Conservation (phyloP, 2,797 vertebrate species). For the Mus spretus region DNA sequence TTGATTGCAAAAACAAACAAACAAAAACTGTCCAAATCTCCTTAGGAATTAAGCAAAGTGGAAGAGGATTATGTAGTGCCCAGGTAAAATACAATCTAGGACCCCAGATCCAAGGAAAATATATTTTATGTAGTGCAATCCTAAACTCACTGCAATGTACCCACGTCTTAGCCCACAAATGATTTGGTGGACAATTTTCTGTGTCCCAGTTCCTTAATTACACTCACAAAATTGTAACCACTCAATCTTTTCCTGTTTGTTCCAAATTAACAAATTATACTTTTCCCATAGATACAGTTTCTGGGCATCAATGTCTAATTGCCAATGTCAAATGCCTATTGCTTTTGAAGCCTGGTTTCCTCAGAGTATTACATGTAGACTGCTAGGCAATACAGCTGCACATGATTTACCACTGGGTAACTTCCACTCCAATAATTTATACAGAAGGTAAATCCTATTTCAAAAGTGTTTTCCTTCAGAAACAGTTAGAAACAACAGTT, state of each 20-base stretch:
- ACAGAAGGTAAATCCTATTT: conserved; percentile 36
- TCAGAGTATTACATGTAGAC: background rate
- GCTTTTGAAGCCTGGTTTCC: conserved; percentile 13
- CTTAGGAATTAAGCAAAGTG: conserved; percentile 9
- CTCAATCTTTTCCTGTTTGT: conserved; percentile 10
- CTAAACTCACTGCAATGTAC: background rate
- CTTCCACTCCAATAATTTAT: conserved; percentile 40
- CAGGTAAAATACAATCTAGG: background rate
- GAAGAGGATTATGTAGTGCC: background rate
- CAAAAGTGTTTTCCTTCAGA: background rate
- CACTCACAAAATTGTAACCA: conserved; percentile 12
- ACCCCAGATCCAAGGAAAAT: background rate
- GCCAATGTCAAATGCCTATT: background rate
- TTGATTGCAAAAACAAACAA: background rate
- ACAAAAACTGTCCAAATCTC: background rate
- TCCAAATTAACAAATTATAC: conserved; percentile 13
- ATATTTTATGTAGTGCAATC: background rate
- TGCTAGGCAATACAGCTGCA: background rate
- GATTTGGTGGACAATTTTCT: background rate
- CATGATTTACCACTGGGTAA: background rate
- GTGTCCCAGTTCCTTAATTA: conserved; percentile 6
- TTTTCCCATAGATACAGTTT: conserved; percentile 29
- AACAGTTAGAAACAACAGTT: conserved; percentile 45
- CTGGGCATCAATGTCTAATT: background rate
- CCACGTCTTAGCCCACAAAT: background rate